Evolutionary conservation across 1,140 invertebrate species (phyloP).

Genomic region (Pseudoatta argentina): DNA sequence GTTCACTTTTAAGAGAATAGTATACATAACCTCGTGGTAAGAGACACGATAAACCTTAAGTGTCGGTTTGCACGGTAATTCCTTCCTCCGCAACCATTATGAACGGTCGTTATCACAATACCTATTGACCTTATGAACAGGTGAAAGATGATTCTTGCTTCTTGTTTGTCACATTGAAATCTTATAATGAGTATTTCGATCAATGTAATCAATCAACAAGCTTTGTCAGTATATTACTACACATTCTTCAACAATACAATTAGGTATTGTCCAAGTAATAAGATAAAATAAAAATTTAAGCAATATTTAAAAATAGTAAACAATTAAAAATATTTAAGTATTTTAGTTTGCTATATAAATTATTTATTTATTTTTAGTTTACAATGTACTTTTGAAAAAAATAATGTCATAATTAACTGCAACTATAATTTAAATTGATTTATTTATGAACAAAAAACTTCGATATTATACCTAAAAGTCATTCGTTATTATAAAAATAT

Average conservation of each 20-base stretch:
- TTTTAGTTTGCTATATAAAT: background rate
- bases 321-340: background rate
- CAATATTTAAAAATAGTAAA: background rate
- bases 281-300: background rate
- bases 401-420: background rate
- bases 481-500: background rate
- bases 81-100: conserved; percentile 77
- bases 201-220: background rate
- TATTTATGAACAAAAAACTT: background rate
- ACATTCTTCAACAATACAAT: background rate
- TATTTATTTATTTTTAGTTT: too few species aligned
- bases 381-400: background rate
- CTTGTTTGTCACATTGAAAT: conserved; percentile 31
- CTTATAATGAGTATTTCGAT: background rate
- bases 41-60: conserved; percentile 78
- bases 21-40: conserved; percentile 77
- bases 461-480: background rate
- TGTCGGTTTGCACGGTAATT: conserved; percentile 79
- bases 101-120: conserved; percentile 77
- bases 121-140: conserved; percentile 78
- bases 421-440: background rate
- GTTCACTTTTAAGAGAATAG: conserved; percentile 78
- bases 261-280: background rate
- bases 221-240: background rate
- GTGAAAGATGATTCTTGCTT: conserved; percentile 70